phyloP scores from a whole-genome alignment of 2,888 invertebrate genomes.

The Eristalis intricaria region DNA sequence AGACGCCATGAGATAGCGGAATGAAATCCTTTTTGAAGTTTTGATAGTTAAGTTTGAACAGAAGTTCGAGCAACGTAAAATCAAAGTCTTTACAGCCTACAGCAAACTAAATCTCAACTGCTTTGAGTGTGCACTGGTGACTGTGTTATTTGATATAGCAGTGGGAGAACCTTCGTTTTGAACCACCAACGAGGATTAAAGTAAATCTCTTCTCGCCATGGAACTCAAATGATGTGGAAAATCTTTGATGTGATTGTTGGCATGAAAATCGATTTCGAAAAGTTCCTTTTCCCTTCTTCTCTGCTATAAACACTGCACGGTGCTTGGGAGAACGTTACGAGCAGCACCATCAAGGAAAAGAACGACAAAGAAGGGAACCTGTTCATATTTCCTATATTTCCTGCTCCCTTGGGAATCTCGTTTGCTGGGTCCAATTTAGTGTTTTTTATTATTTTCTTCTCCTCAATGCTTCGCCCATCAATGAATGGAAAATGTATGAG shows the following conservation, averaged over 20 bases:
- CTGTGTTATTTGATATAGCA: background rate
- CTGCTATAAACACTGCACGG: background rate
- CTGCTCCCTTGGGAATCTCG: slow-evolving; percentile 42
- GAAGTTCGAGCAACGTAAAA: background rate
- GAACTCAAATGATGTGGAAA: slow-evolving; percentile 56
- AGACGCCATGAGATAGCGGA: background rate
- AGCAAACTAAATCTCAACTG: slow-evolving; percentile 25
- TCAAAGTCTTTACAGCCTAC: slow-evolving; percentile 14
- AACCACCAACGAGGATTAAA: slow-evolving; percentile 28
- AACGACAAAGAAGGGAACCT: slow-evolving; percentile 21
- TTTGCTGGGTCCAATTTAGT: slow-evolving; percentile 40
- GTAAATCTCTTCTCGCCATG: slow-evolving; percentile 53
- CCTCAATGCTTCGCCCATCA: background rate
- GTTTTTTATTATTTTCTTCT: slow-evolving; percentile 10
- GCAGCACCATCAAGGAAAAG: slow-evolving; percentile 10
- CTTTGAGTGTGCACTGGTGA: background rate
- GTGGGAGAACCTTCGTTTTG: background rate
- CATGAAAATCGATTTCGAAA: slow-evolving; percentile 57
- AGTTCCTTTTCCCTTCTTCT: slow-evolving; percentile 28
- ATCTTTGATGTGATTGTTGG: slow-evolving; percentile 56
- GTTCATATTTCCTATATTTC: slow-evolving; percentile 57
- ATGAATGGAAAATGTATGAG: slow-evolving; percentile 5
- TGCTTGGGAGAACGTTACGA: slow-evolving; percentile 1
- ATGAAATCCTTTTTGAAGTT: slow-evolving; percentile 12
- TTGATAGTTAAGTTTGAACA: background rate